These are phyloP conservation scores for Drosophila nebulosa DNA, from an alignment of 1,140 invertebrate species.

Conservation along the genomic window DNA sequence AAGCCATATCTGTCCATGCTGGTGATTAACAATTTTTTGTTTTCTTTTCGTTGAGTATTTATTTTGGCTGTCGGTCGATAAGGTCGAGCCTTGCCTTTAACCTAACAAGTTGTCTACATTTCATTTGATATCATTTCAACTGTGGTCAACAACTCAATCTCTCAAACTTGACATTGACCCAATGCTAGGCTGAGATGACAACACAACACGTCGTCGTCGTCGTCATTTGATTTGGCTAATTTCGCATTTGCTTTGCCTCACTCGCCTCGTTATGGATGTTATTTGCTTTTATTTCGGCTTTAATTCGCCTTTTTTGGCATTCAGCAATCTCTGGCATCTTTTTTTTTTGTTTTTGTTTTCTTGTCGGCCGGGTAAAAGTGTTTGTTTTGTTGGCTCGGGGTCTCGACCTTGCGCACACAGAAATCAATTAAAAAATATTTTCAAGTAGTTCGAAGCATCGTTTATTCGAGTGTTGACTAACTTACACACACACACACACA, in stretches of 20 bases:
- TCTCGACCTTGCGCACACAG: conserved; percentile 48
- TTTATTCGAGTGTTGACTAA: conserved; percentile 20
- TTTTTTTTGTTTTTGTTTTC: conserved; percentile 13
- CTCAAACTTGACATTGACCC: conserved; percentile 73
- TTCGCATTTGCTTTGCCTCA: conserved; percentile 23
- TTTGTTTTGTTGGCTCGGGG: conserved; percentile 28
- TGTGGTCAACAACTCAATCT: conserved; percentile 59
- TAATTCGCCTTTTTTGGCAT: conserved; percentile 71
- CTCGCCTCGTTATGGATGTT: conserved; percentile 2
- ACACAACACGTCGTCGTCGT: conserved; percentile 48
- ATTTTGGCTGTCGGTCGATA: not conserved
- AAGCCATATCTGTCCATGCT: not conserved
- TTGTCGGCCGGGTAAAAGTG: conserved; percentile 44
- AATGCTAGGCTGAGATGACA: conserved; percentile 53
- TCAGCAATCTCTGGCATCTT: conserved; percentile 61
- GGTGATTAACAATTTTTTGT: conserved; percentile 19
- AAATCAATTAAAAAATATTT: conserved; percentile 50
- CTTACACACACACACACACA: no score
- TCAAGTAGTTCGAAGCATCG: not conserved
- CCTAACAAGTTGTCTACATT: conserved; percentile 31
- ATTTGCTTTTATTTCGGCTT: conserved; percentile 50
- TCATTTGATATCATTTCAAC: not conserved
- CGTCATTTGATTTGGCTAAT: conserved; percentile 40
- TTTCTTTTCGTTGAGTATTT: not conserved
- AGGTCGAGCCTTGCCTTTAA: conserved; percentile 44